Percentiles rank a stretch among this genome's conserved stretches.
These are phyloP conservation scores for Ernsta delagoae DNA, from an alignment of 2,888 invertebrate genomes.

Conservation along the genomic window DNA sequence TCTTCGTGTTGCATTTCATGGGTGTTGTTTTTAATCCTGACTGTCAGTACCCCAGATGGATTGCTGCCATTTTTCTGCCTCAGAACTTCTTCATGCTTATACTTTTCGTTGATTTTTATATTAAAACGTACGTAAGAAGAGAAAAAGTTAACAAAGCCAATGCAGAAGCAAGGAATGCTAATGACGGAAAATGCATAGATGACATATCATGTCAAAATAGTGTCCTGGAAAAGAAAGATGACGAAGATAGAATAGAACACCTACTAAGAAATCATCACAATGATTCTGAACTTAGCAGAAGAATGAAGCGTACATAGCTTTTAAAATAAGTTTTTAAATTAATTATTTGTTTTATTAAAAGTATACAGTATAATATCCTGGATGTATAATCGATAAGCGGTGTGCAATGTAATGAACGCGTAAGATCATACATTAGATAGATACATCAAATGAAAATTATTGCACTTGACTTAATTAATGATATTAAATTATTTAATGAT, in stretches of 20 bases:
- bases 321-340: too few relatives aligned
- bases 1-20: constrained; percentile 82
- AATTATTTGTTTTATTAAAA: too few relatives aligned
- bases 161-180: background rate
- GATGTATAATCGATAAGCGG: too few relatives aligned
- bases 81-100: constrained; percentile 88
- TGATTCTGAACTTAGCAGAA: too few relatives aligned
- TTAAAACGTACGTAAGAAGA: constrained; percentile 83
- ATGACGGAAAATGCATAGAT: background rate
- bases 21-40: constrained; percentile 70
- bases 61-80: constrained; percentile 82
- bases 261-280: too few relatives aligned
- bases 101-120: constrained; percentile 88
- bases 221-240: background rate
- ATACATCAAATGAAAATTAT: too few relatives aligned
- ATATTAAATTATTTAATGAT: too few relatives aligned
- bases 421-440: too few relatives aligned
- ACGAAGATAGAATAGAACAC: background rate
- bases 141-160: constrained; percentile 42
- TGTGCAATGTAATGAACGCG: too few relatives aligned
- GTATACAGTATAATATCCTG: too few relatives aligned
- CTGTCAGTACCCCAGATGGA: constrained; percentile 86
- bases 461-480: too few relatives aligned
- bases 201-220: background rate
- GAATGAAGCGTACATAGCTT: too few relatives aligned